phyloP scores from a whole-genome alignment of 2,888 invertebrate genomes.

The Patella depressa region DNA sequence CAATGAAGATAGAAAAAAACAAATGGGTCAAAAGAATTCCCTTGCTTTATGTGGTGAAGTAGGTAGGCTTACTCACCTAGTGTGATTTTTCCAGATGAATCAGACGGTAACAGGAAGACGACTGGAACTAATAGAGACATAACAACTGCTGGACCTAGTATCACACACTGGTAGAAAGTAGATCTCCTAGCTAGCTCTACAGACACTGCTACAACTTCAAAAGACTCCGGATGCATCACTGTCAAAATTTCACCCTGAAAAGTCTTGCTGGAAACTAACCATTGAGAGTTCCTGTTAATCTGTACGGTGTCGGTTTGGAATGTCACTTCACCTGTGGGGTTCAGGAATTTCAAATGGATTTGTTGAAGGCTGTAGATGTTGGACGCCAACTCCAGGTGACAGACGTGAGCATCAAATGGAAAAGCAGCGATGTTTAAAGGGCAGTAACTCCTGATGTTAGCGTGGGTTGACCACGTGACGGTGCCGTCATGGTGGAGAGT shows the following conservation, averaged over 20 bases:
- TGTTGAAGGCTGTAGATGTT: conserved; percentile 18
- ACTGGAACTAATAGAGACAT: conserved; percentile 29
- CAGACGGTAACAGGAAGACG: conserved; percentile 28
- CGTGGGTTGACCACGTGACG: conserved; percentile 29
- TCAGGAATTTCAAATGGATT: conserved; percentile 26
- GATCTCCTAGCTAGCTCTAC: conserved; percentile 21
- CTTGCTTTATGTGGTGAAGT: too few species aligned
- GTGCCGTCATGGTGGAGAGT: conserved; percentile 20
- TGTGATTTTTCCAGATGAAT: conserved; percentile 15
- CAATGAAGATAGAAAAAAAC: too few species aligned
- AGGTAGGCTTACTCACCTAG: not conserved
- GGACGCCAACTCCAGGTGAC: conserved; percentile 18
- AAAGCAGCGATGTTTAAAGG: conserved; percentile 28
- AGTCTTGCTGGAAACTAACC: conserved; percentile 16
- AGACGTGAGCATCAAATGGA: conserved; percentile 30
- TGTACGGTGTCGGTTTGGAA: not conserved
- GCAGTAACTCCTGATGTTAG: conserved; percentile 22
- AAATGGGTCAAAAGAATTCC: too few species aligned
- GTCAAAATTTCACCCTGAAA: conserved; percentile 2
- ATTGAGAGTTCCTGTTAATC: not conserved
- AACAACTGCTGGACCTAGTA: conserved; percentile 29
- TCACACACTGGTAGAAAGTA: conserved; percentile 31
- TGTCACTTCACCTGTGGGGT: not conserved
- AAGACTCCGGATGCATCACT: conserved; percentile 19
- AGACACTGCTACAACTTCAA: conserved; percentile 20